Evolutionary conservation across 2,113 vertebrate genomes (phyloP).

Genomic region (Neotragus moschatus): DNA sequence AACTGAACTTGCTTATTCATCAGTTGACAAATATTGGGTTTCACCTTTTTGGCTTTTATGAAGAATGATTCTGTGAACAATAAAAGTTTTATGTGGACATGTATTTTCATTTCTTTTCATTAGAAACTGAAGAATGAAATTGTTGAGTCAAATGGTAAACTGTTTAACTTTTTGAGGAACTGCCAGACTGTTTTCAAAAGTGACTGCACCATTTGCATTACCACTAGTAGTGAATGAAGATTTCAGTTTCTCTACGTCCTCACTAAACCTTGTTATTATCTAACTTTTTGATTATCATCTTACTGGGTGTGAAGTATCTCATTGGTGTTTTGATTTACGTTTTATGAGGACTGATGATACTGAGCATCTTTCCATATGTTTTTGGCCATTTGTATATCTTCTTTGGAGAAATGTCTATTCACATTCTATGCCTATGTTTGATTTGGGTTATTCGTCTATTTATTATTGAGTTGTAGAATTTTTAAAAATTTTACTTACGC

Average conservation of each 20-base stretch:
- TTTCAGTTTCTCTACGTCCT: background rate
- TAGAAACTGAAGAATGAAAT: background rate
- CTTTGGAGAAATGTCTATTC: background rate
- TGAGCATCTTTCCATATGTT: background rate
- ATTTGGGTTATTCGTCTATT: background rate
- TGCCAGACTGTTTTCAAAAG: background rate
- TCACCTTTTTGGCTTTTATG: background rate
- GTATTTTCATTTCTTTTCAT: background rate
- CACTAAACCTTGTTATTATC: background rate
- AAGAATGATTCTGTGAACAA: background rate
- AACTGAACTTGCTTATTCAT: background rate
- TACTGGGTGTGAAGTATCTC: background rate
- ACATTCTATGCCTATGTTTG: background rate
- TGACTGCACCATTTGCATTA: background rate
- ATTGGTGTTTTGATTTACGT: background rate
- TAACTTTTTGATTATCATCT: background rate
- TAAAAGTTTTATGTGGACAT: background rate
- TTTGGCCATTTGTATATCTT: background rate
- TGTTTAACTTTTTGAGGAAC: background rate
- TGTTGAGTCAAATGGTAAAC: background rate
- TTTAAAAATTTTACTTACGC: background rate
- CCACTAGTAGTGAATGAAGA: background rate
- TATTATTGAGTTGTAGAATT: background rate
- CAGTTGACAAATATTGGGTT: background rate
- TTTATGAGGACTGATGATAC: background rate